These are phyloP conservation scores for Lepus americanus DNA, from an alignment of 2,113 vertebrate species.

Conservation along the genomic window DNA sequence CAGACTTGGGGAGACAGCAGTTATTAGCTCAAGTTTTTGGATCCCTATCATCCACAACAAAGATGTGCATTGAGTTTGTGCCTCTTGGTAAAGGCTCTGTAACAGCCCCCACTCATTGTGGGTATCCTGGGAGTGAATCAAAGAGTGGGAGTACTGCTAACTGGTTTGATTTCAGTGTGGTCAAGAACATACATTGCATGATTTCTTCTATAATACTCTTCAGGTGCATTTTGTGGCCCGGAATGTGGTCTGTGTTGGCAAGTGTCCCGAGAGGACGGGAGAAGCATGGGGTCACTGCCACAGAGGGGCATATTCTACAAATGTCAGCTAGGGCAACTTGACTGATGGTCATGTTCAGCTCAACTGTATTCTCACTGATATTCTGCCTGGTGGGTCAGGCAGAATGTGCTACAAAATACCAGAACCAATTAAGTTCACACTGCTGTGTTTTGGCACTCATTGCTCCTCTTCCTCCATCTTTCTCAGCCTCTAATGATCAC, in stretches of 20 bases:
- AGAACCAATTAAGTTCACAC: too few relatives aligned
- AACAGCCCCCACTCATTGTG: too few relatives aligned
- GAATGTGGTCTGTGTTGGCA: neutral
- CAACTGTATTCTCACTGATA: neutral
- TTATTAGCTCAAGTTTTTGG: too few relatives aligned
- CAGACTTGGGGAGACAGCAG: too few relatives aligned
- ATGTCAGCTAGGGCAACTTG: neutral
- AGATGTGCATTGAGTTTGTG: too few relatives aligned
- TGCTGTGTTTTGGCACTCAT: too few relatives aligned
- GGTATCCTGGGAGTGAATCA: too few relatives aligned
- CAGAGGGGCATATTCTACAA: neutral
- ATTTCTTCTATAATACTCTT: neutral
- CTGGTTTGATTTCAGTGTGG: neutral
- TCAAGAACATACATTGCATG: neutral
- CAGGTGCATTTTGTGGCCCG: neutral
- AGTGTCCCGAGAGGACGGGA: neutral
- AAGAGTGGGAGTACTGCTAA: neutral
- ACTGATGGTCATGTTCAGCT: neutral
- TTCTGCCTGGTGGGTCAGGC: neutral
- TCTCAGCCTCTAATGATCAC: too few relatives aligned
- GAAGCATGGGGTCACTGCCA: too few relatives aligned
- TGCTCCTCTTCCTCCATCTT: too few relatives aligned
- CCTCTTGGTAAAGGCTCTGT: too few relatives aligned
- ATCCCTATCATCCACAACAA: too few relatives aligned
- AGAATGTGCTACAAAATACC: neutral